Conservation (phyloP, 1,140 invertebrate genomes). For the Amphibalanus amphitrite region DNA sequence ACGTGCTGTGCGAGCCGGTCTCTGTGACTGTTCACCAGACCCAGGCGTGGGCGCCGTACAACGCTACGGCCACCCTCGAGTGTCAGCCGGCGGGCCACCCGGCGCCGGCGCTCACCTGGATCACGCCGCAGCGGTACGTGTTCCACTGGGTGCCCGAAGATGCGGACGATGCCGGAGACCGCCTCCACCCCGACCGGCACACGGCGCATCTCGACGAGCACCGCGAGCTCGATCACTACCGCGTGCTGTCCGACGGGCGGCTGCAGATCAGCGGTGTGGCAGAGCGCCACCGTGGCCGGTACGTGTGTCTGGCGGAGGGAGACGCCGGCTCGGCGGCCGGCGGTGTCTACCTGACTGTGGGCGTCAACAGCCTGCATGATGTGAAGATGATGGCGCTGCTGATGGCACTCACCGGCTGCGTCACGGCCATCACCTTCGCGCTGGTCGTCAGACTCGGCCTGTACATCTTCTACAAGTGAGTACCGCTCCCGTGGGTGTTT, state of each 20-base stretch:
- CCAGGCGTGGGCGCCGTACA: background rate
- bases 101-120: constrained; percentile 62
- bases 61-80: constrained; percentile 44
- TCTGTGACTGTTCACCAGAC: background rate
- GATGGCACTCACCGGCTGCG: background rate
- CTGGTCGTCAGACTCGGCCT: background rate
- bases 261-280: constrained; percentile 11
- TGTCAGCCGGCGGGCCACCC: constrained; percentile 61
- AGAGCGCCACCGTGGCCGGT: constrained; percentile 7
- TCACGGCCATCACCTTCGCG: background rate
- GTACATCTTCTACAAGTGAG: constrained; percentile 49
- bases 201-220: background rate
- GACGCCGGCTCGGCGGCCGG: background rate
- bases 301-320: constrained; percentile 2
- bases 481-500: too few relatives aligned
- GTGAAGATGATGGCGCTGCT: constrained; percentile 4
- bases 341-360: constrained; percentile 5
- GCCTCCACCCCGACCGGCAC: background rate
- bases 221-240: constrained; percentile 4
- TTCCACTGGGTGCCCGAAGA: constrained; percentile 55
- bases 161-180: background rate
- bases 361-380: constrained; percentile 4
- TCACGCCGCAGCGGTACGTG: constrained; percentile 45
- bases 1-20: background rate
- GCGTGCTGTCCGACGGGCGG: constrained; percentile 6